Evolutionary conservation across 2,797 vertebrate genomes (phyloP), one percentile per base, ranked within the genome.

Genomic region (Tiaroga cobitis): DNA sequence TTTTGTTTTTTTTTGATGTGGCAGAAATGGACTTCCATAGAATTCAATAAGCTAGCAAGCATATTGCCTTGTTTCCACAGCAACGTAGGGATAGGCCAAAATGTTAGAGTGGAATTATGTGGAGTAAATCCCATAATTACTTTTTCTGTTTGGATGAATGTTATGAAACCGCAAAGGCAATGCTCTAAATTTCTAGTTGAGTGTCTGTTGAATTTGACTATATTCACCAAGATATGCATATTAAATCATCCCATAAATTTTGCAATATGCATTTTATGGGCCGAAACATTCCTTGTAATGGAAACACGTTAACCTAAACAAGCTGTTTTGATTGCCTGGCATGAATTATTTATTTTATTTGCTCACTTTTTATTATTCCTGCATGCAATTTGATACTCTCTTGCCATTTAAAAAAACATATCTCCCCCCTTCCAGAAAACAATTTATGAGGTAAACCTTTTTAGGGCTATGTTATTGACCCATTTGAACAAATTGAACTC

Each of bases 241-340:
- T 68, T 56, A 77, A 77, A 84, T 84, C 49, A 29, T 34, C 37
- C 43, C 15, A n/a, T 54, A 67, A 26, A 21, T 89, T 84, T 83
- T 69, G 84, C 78, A 46, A 46, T 87, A 84, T 37, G 37, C 63
- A 59, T 83, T 37, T 87, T 80, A 88, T 56, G 74, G 32, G 54
- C 46, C 18, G 16, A 67, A 79, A 39, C 54, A 74, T 51, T 68
- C 29, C 54, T 18, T 49, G 75, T 59, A 77, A 79, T 87, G 76
- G 78, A 80, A 83, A 73, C 75, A 46, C 10, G 56, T 82, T 87
- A 68, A 85, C 37, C 84, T 78, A 37, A 81, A 83, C 76, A 86
- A 81, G 74, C 59, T 72, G 21, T 81, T 81, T 83, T 84, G 76
- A 86, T 86, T 70, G 46, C 56, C 63, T 63, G 29, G 19, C 81